Evolutionary conservation across 2,888 invertebrate genomes (phyloP), one percentile per base, ranked within the genome.

Genomic region (Nineta flava): DNA sequence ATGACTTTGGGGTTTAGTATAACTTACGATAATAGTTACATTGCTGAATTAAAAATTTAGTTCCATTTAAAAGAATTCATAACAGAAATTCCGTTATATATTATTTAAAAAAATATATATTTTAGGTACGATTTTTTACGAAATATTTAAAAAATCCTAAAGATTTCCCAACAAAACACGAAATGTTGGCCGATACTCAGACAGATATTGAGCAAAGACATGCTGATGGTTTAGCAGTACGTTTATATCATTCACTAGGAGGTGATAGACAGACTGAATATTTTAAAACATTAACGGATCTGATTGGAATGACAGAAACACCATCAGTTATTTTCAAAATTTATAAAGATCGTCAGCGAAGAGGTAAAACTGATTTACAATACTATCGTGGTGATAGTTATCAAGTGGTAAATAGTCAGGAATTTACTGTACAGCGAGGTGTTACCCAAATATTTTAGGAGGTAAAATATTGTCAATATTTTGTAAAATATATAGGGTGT

Each of bases 161-260:
- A 48, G 58, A 62, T 40, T 62, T 87, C 40, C 87, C 87, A 0
- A 59, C 72, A 0, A 74, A 71, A 55, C 74, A 75, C 10, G 69
- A 70, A 34, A 87, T 87, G 87, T 55, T 79, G 51, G 63, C 65
- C 50, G 72, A 72, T 12, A 69, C 77, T 6, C 65, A 72, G 7
- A 65, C 72, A 21, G 79, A 84, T 7, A 26, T 26, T 60, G 58
- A 66, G 17, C 67, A 69, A 15, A 72, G 78, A 31, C 70, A 74
- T 32, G 63, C 68, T 1, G 62, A 72, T 13, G 85, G 84, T 0
- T 72, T 77, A 57, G 75, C 76, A 10, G 74, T 73, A 50, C 75
- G 79, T 16, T 79, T 87, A 59, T 81, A 84, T 13, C 91, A 92
- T 62, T 79, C 81, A 74, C 77, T 91, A 76, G 84, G 83, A 0